Evolutionary conservation across 2,797 vertebrate genomes (phyloP).

Genomic region (Geotrypetes seraphini): DNA sequence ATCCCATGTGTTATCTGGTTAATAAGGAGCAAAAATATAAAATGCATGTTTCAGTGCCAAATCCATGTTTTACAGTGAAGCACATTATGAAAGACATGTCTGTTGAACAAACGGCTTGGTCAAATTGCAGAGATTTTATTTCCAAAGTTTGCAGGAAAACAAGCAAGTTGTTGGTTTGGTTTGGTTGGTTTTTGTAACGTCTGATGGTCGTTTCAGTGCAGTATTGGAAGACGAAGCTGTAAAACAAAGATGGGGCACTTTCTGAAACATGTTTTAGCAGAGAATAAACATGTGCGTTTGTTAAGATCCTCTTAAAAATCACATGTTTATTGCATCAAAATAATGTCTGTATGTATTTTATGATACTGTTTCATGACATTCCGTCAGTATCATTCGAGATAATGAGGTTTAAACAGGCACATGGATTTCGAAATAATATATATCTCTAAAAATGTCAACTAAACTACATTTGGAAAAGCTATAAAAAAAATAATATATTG

Average conservation of each 20-base stretch:
- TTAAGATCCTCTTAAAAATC: conserved; percentile 91
- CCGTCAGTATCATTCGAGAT: conserved; percentile 98
- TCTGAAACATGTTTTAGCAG: conserved; percentile 99
- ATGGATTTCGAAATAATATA: conserved; percentile 92
- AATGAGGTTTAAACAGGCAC: conserved; percentile 99
- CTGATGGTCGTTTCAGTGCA: conserved; percentile 38
- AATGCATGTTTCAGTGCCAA: conserved; percentile 99
- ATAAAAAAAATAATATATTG: conserved; percentile 95
- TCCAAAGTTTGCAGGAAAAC: too few species aligned
- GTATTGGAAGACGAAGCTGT: conserved; percentile 62
- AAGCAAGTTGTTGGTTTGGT: too few species aligned
- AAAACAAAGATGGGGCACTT: conserved; percentile 98
- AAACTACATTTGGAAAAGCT: conserved; percentile 90
- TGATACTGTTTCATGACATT: conserved; percentile 99
- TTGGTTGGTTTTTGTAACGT: too few species aligned
- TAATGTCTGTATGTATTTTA: conserved; percentile 99
- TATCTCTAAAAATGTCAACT: conserved; percentile 96
- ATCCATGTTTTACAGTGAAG: conserved; percentile 86
- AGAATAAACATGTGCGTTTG: conserved; percentile 99
- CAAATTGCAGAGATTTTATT: conserved; percentile 21
- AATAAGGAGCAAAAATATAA: conserved; percentile 99
- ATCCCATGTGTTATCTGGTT: conserved; percentile 99
- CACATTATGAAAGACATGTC: conserved; percentile 23
- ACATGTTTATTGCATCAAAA: conserved; percentile 99
- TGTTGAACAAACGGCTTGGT: conserved; percentile 13